These are phyloP conservation scores for Mus caroli DNA, from an alignment of 2,797 vertebrate genomes.

Conservation along the genomic window DNA sequence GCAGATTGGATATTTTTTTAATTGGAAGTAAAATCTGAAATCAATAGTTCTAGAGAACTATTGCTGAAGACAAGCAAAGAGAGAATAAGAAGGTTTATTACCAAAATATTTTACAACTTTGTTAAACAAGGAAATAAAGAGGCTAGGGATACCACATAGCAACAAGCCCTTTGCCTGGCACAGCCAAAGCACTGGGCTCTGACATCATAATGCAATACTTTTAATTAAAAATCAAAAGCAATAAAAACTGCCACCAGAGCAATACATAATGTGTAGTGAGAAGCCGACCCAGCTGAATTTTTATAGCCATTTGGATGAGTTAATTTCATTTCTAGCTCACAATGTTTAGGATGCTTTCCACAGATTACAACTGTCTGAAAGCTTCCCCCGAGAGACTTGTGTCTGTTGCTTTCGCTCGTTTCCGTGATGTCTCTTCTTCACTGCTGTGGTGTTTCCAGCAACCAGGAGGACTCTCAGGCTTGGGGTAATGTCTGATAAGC, in stretches of 20 bases:
- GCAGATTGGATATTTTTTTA: background rate
- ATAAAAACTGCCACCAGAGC: background rate
- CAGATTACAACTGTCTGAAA: background rate
- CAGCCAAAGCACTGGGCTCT: too few relatives aligned
- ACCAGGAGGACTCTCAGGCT: background rate
- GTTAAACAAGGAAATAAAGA: background rate
- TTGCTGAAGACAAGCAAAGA: background rate
- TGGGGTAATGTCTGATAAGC: background rate
- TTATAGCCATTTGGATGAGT: background rate
- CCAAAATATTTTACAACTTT: background rate
- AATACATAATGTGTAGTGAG: too few relatives aligned
- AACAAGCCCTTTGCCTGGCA: background rate
- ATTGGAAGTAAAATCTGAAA: background rate
- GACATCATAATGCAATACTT: background rate
- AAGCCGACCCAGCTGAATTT: background rate
- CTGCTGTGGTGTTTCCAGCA: background rate
- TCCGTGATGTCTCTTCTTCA: background rate
- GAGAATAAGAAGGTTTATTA: background rate
- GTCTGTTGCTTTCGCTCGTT: background rate
- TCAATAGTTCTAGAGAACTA: background rate
- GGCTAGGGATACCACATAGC: background rate
- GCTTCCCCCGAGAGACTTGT: background rate
- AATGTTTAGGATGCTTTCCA: background rate
- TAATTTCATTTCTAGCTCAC: slow-evolving; percentile 11
- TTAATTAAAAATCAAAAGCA: background rate